Percentiles rank a stretch among this genome's conserved stretches.
Conservation (phyloP, 1,140 invertebrate genomes). For the Eubasilissa regina region DNA sequence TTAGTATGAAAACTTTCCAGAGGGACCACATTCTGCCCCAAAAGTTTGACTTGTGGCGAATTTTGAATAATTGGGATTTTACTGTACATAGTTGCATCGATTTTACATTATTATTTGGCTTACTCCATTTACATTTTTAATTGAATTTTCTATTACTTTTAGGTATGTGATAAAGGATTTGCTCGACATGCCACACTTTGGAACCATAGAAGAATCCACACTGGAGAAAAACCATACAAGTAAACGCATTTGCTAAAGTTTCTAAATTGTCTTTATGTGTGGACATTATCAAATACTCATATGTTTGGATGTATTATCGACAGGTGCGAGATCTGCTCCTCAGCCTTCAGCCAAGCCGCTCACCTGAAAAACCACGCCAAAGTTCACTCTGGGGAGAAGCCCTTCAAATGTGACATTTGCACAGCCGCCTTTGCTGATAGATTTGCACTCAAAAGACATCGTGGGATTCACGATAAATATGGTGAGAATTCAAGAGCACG, state of each 20-base stretch:
- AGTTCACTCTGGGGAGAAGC: constrained; percentile 83
- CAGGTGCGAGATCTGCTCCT: constrained; percentile 86
- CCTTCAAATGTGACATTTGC: constrained; percentile 87
- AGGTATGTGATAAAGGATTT: constrained; percentile 91
- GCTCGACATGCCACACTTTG: constrained; percentile 89
- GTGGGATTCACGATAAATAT: constrained; percentile 86
- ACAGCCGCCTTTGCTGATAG: constrained; percentile 89
- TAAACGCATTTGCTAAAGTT: constrained; percentile 55
- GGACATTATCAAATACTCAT: not conserved
- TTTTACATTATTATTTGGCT: no score
- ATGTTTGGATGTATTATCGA: constrained; percentile 15
- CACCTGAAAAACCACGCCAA: constrained; percentile 90
- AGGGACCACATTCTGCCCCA: no score
- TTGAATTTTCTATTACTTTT: not conserved
- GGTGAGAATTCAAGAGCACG: constrained; percentile 64
- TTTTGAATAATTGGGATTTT: no score
- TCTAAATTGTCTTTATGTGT: not conserved
- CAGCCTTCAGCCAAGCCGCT: constrained; percentile 89
- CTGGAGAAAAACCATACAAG: constrained; percentile 91
- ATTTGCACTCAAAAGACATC: constrained; percentile 84
- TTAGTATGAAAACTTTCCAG: no score
- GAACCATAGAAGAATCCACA: constrained; percentile 96
- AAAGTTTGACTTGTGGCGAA: no score
- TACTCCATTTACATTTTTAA: no score
- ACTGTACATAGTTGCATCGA: no score